These are phyloP conservation scores for Amazona guildingii DNA, from an alignment of 2,113 vertebrate genomes.

Conservation along the genomic window DNA sequence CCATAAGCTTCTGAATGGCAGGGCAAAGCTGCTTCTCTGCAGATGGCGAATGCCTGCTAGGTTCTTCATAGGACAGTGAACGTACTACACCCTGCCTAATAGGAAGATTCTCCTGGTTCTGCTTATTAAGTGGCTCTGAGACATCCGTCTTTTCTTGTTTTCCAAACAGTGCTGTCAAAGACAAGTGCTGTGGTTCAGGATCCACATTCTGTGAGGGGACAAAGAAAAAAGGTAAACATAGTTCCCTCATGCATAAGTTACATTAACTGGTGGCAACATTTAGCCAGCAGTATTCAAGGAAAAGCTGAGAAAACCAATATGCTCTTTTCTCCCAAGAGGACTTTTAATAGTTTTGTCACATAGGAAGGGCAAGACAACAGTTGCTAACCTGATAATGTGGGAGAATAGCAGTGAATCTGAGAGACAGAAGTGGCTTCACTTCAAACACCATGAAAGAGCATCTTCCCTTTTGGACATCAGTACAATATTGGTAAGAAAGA, in stretches of 20 bases:
- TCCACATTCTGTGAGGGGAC: slow-evolving; percentile 75
- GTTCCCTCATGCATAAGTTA: neutral
- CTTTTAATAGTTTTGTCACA: slow-evolving; percentile 38
- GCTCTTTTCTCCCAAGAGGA: neutral
- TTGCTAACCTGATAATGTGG: neutral
- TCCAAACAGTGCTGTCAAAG: slow-evolving; percentile 86
- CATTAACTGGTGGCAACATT: neutral
- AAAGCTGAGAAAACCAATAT: neutral
- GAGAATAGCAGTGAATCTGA: slow-evolving; percentile 7
- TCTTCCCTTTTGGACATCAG: neutral
- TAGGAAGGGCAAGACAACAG: slow-evolving; percentile 6
- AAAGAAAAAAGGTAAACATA: neutral
- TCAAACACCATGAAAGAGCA: slow-evolving; percentile 5
- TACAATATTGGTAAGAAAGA: neutral
- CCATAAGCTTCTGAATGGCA: slow-evolving; percentile 92
- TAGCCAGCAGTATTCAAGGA: neutral
- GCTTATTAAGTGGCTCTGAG: neutral
- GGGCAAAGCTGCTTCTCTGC: slow-evolving; percentile 80
- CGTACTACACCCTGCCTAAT: slow-evolving; percentile 76
- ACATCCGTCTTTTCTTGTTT: slow-evolving; percentile 70
- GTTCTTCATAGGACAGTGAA: slow-evolving; percentile 86
- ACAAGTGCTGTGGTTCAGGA: slow-evolving; percentile 79
- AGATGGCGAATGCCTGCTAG: slow-evolving; percentile 1
- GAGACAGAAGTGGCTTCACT: neutral
- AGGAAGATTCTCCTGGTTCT: slow-evolving; percentile 11